These are phyloP conservation scores for Camponotus vicinus DNA, from an alignment of 1,140 invertebrate genomes.

Conservation along the genomic window DNA sequence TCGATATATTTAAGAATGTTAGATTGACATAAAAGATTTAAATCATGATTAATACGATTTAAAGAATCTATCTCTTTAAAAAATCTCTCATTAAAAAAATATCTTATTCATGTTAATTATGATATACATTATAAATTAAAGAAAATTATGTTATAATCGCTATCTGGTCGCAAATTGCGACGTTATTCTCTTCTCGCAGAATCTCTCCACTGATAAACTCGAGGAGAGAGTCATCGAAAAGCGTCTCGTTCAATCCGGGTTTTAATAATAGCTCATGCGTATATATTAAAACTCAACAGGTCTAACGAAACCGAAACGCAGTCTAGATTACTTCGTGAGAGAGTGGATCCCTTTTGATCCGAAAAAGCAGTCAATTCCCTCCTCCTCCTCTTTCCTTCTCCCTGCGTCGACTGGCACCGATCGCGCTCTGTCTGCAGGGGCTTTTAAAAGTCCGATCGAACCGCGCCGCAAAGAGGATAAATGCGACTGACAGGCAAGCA, in stretches of 20 bases:
- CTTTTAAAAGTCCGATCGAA: conserved; percentile 65
- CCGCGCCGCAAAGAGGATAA: conserved; percentile 68
- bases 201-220: background rate
- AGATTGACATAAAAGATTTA: no score
- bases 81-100: background rate
- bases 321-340: conserved; percentile 44
- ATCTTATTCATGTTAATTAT: background rate
- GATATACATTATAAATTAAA: background rate
- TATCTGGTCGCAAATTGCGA: background rate
- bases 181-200: background rate
- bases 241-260: background rate
- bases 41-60: no score
- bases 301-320: conserved; percentile 28
- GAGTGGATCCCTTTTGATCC: conserved; percentile 48
- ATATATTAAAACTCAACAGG: conserved; percentile 54
- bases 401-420: background rate
- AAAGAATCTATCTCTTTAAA: no score
- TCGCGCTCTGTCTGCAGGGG: conserved; percentile 31
- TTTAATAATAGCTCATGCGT: conserved; percentile 39
- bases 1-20: no score
- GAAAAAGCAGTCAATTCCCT: conserved; percentile 45
- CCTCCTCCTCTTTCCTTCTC: background rate
- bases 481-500: conserved; percentile 67
- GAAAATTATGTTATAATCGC: background rate
- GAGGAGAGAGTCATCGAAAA: background rate